phyloP scores from a whole-genome alignment of 2,113 vertebrate species.

The Nestor notabilis region DNA sequence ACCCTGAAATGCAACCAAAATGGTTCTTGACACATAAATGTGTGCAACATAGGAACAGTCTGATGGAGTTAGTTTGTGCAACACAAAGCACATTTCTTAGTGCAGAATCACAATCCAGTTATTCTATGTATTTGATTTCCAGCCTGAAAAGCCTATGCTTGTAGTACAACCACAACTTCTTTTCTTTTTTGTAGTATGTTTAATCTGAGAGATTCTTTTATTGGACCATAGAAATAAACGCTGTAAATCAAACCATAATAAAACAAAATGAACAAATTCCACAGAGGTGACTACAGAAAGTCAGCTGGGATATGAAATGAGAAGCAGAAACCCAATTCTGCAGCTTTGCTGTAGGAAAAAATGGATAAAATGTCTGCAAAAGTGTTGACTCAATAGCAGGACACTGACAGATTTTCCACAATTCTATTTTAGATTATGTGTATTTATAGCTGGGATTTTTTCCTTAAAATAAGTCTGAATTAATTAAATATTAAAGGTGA shows the following conservation, averaged over 20 bases:
- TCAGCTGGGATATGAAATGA: not conserved
- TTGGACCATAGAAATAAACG: not conserved
- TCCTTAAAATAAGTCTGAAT: not conserved
- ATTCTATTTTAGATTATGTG: not conserved
- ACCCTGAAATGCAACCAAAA: not conserved
- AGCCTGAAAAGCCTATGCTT: not conserved
- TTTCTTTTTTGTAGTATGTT: not conserved
- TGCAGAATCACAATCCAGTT: not conserved
- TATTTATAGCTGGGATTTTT: not conserved
- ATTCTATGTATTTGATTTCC: not conserved
- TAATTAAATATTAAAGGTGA: not conserved
- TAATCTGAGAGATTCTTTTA: not conserved
- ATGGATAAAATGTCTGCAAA: not conserved
- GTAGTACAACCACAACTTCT: not conserved
- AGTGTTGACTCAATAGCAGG: not conserved
- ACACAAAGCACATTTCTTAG: not conserved
- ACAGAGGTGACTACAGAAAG: not conserved
- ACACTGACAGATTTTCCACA: not conserved
- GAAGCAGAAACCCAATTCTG: not conserved
- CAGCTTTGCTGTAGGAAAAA: not conserved
- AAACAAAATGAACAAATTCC: not conserved
- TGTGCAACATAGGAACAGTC: not conserved
- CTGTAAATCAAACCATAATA: not conserved
- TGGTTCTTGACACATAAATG: not conserved
- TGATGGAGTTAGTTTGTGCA: not conserved